Conservation (phyloP, 35 echinoderm and acorn worm species). For the Strongylocentrotus purpuratus region DNA sequence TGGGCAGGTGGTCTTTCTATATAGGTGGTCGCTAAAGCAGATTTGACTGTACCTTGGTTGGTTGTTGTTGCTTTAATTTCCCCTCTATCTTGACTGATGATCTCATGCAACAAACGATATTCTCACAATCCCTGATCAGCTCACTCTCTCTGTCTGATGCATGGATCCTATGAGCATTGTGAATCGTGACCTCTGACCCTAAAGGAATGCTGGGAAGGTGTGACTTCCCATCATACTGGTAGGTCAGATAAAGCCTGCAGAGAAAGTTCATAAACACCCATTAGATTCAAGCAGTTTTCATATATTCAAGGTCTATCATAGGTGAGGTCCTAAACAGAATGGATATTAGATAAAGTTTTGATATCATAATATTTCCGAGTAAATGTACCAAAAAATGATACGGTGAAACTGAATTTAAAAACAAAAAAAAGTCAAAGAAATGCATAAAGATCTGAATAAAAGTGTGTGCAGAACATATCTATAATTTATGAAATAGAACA, state of each 20-base stretch:
- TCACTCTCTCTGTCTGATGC: not conserved
- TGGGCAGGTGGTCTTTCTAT: no score
- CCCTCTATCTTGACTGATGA: not conserved
- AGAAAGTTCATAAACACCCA: not conserved
- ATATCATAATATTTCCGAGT: not conserved
- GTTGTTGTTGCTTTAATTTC: not conserved
- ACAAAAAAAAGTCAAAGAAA: not conserved
- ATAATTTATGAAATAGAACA: no score
- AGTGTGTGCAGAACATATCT: no score
- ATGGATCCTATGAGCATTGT: not conserved
- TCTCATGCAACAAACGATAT: constrained; percentile 26
- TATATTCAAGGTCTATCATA: not conserved
- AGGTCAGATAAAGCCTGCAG: constrained; percentile 37
- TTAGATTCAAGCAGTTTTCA: not conserved
- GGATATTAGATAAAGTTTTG: not conserved
- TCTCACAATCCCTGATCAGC: not conserved
- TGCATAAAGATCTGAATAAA: no score
- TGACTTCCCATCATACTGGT: constrained; percentile 50
- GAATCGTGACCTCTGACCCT: constrained; percentile 29
- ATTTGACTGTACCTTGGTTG: not conserved
- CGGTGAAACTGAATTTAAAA: not conserved
- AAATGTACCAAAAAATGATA: not conserved
- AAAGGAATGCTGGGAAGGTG: not conserved
- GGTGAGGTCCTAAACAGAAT: not conserved
- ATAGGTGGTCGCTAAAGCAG: no score